Evolutionary conservation across 2,888 invertebrate species (phyloP), one percentile per base, ranked within the genome.

Genomic region (Scaptomyza parva): DNA sequence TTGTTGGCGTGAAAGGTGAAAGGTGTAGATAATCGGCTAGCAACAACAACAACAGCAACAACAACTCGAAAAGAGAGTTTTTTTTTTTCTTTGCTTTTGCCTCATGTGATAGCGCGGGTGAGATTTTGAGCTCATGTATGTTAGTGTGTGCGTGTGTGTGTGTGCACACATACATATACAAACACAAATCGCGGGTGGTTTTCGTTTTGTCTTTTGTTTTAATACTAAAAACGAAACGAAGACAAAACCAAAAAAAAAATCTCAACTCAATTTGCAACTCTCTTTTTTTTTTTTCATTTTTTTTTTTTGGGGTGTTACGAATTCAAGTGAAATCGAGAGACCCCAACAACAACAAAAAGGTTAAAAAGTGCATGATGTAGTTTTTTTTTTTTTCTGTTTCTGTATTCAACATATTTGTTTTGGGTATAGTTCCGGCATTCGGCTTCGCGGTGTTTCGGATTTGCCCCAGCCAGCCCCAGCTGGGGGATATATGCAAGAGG

Each of bases 101-200:
- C 60, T 60, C 84, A 76, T 86, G 65, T 81, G 82, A 68, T 79
- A 76, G 81, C 76, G 81, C 76, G 83, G 68, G 80, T 68, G 83
- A 80, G 80, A 86, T 82, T 53, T 48, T n/a, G 18, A 22, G 14
- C 18, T 7, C 48, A 12, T 33, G 7, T 52, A 14, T 41, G n/a
- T 57, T 9, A 24, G 1, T 58, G 26, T 33, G 18, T 43, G 24
- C 37, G 30, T 33, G 33, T 51, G 50, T 73, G 60, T 67, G 50
- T 39, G 33, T n/a, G 11, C 26, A 61, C 61, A 66, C 55, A 45
- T 11, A 45, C 17, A 12, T 17, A 45, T n/a, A 35, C 17, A 37
- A 54, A 54, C 45, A 69, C 54, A 86, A 78, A 84, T 82, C 86
- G 84, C 84, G 84, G 84, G 88, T 84, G 84, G 84, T 73, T 86